Conservation (phyloP, 2,113 vertebrate genomes). For the Chinchilla lanigera region DNA sequence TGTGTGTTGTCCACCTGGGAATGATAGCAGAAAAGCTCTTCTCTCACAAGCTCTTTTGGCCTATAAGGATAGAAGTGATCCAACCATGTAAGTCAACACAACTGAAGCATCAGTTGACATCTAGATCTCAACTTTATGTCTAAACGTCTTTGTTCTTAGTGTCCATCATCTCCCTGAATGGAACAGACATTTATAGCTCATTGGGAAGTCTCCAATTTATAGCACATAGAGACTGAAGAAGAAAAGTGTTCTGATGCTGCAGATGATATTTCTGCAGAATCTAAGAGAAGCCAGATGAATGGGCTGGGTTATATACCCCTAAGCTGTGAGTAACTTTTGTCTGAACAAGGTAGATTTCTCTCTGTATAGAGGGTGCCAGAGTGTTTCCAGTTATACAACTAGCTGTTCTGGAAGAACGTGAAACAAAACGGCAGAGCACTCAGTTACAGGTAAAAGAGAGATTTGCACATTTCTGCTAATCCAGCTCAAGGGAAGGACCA, state of each 20-base stretch:
- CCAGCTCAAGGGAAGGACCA: not conserved
- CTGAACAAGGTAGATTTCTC: not conserved
- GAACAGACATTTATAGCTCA: not conserved
- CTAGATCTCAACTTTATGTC: not conserved
- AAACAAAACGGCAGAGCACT: constrained; percentile 38
- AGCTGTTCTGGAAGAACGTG: not conserved
- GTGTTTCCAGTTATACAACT: not conserved
- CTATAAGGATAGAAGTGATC: not conserved
- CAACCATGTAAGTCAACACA: not conserved
- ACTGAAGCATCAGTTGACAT: not conserved
- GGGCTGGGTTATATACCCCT: not conserved
- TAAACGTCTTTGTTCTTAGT: constrained; percentile 1
- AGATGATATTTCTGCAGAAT: not conserved
- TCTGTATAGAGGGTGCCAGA: not conserved
- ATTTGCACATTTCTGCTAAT: not conserved
- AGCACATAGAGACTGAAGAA: not conserved
- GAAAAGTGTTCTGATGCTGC: not conserved
- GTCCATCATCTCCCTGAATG: not conserved
- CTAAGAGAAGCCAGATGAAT: not conserved
- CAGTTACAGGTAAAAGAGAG: constrained; percentile 24
- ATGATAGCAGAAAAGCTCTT: not conserved
- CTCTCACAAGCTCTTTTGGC: not conserved
- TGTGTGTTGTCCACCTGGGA: not conserved
- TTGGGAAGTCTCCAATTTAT: not conserved
- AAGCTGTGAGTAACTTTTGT: not conserved